Evolutionary conservation across 2,888 invertebrate species (phyloP).

Genomic region (Entomobrya proxima): DNA sequence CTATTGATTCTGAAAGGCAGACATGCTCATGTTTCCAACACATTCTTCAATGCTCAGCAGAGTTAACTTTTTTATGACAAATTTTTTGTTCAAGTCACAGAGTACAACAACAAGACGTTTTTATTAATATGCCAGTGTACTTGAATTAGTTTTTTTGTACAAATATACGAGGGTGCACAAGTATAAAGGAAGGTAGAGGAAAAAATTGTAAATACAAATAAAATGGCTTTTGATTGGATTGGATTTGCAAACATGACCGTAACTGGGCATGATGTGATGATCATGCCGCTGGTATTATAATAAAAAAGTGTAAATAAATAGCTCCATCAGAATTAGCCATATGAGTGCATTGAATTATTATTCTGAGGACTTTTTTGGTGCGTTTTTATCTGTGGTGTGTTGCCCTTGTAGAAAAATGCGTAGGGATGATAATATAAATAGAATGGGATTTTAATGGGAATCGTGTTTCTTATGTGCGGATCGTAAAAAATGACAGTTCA

Average conservation of each 20-base stretch:
- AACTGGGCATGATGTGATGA: conserved; percentile 5
- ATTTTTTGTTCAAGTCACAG: neutral
- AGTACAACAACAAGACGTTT: neutral
- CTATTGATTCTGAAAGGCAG: neutral
- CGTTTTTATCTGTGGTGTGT: too few species aligned
- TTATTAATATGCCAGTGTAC: neutral
- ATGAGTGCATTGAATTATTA: neutral
- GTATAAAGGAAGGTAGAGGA: neutral
- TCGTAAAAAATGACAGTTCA: too few species aligned
- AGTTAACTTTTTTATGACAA: too few species aligned
- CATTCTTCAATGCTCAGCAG: too few species aligned
- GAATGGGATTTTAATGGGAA: too few species aligned
- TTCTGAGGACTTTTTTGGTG: neutral
- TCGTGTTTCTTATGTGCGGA: too few species aligned
- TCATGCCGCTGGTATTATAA: neutral
- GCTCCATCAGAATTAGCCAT: neutral
- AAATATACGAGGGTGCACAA: neutral
- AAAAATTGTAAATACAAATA: conserved; percentile 5
- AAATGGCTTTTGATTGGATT: conserved; percentile 3
- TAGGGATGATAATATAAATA: too few species aligned
- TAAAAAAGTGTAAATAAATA: too few species aligned
- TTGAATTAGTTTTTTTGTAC: neutral
- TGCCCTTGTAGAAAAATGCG: too few species aligned
- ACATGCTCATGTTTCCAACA: neutral
- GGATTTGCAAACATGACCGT: neutral